phyloP scores from a whole-genome alignment of 1,140 invertebrate species.

The Brachystomella parvula region DNA sequence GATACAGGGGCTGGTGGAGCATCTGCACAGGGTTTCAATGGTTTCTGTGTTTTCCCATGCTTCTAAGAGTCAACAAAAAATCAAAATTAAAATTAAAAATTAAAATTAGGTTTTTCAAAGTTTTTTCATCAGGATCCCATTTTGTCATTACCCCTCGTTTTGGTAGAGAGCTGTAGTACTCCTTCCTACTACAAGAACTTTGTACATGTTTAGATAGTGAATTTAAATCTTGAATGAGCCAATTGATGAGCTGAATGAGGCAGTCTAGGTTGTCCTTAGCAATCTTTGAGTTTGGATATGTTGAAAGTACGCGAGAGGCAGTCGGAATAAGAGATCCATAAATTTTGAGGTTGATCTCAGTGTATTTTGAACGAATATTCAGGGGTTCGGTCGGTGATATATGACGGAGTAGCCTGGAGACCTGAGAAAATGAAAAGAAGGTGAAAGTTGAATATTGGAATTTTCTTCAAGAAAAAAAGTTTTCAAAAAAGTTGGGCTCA shows the following conservation, averaged over 20 bases:
- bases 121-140: background rate
- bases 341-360: slow-evolving; percentile 86
- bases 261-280: slow-evolving; percentile 85
- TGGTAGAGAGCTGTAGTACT: slow-evolving; percentile 88
- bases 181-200: slow-evolving; percentile 59
- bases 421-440: slow-evolving; percentile 49
- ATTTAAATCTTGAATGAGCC: slow-evolving; percentile 78
- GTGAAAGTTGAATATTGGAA: background rate
- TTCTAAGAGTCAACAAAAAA: slow-evolving; percentile 58
- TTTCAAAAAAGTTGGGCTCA: slow-evolving; percentile 40
- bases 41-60: slow-evolving; percentile 90
- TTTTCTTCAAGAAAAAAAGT: background rate
- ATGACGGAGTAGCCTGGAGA: slow-evolving; percentile 91
- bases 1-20: background rate
- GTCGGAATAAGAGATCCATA: slow-evolving; percentile 90
- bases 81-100: background rate
- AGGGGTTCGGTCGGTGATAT: slow-evolving; percentile 86
- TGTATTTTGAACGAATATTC: slow-evolving; percentile 90
- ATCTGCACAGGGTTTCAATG: slow-evolving; percentile 78
- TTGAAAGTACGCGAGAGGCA: slow-evolving; percentile 81
- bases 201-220: slow-evolving; percentile 52
- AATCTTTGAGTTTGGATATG: slow-evolving; percentile 87
- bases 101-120: too few relatives aligned
- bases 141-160: slow-evolving; percentile 83
- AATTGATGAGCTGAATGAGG: slow-evolving; percentile 95